Evolutionary conservation across 2,888 invertebrate species (phyloP).

Genomic region (Argyresthia goedartella): DNA sequence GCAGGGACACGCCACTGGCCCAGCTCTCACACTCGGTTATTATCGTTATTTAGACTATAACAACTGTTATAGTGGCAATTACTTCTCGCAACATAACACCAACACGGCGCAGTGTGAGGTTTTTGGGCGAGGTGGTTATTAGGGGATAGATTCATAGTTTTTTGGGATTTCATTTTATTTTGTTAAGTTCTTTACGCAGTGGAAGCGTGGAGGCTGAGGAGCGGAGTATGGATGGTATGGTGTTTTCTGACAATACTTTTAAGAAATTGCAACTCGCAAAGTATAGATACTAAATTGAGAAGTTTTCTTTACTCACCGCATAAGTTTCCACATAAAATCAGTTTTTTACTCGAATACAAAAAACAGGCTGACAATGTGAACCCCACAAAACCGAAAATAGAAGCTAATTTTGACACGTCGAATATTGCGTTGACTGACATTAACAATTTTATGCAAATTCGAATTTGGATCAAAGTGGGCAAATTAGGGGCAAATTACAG

Average conservation of each 20-base stretch:
- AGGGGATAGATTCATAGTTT: background rate
- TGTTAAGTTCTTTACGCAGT: too few relatives aligned
- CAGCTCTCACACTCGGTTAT: constrained; percentile 53
- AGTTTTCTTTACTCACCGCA: too few relatives aligned
- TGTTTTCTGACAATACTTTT: too few relatives aligned
- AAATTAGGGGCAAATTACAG: constrained; percentile 61
- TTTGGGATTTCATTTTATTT: too few relatives aligned
- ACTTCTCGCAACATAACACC: constrained; percentile 44
- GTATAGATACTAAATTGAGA: too few relatives aligned
- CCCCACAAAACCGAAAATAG: too few relatives aligned
- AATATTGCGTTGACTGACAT: constrained; percentile 52
- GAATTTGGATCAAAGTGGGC: constrained; percentile 54
- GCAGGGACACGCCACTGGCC: constrained; percentile 57
- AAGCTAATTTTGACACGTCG: constrained; percentile 49
- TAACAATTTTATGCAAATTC: constrained; percentile 65
- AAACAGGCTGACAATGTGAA: too few relatives aligned
- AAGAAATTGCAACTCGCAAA: too few relatives aligned
- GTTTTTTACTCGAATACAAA: too few relatives aligned
- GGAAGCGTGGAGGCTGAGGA: too few relatives aligned
- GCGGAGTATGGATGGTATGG: too few relatives aligned
- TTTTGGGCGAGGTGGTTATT: background rate
- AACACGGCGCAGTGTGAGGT: constrained; percentile 11
- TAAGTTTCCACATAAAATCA: too few relatives aligned
- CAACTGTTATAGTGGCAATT: constrained; percentile 59
- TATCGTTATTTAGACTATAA: constrained; percentile 61